Evolutionary conservation across 2,888 invertebrate genomes (phyloP).

Genomic region (Drosophila birchii): DNA sequence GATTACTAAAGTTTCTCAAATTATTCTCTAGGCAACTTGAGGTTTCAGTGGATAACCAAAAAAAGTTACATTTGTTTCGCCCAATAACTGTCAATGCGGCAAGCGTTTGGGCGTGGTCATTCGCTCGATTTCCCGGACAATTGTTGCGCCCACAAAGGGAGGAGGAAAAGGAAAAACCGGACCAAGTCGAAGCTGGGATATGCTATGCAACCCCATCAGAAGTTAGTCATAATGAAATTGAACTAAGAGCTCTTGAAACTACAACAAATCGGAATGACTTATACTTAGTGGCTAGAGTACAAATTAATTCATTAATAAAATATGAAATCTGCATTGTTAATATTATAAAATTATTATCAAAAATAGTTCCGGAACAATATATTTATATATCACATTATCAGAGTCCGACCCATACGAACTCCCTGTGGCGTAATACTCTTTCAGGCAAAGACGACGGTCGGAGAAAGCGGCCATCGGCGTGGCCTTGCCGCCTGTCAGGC

Average conservation of each 20-base stretch:
- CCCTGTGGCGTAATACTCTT: conserved; percentile 24
- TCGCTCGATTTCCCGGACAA: conserved; percentile 56
- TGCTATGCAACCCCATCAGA: background rate
- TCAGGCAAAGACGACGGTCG: background rate
- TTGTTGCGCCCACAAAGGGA: conserved; percentile 52
- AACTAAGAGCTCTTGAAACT: background rate
- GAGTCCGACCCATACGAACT: background rate
- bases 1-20: background rate
- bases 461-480: conserved; percentile 26
- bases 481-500: conserved; percentile 53
- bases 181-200: conserved; percentile 1
- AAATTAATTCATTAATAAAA: background rate
- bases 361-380: background rate
- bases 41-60: conserved; percentile 8
- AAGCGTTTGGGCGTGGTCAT: conserved; percentile 51
- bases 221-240: background rate
- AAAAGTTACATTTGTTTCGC: conserved; percentile 53
- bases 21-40: background rate
- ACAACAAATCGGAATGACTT: background rate
- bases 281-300: too few species aligned
- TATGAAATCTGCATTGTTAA: background rate
- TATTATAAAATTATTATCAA: background rate
- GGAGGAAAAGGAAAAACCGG: background rate
- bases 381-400: background rate
- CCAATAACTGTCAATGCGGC: conserved; percentile 57